Base-by-base conservation (phyloP, 2,888 invertebrate species). In the Melanostoma mellinum region DNA sequence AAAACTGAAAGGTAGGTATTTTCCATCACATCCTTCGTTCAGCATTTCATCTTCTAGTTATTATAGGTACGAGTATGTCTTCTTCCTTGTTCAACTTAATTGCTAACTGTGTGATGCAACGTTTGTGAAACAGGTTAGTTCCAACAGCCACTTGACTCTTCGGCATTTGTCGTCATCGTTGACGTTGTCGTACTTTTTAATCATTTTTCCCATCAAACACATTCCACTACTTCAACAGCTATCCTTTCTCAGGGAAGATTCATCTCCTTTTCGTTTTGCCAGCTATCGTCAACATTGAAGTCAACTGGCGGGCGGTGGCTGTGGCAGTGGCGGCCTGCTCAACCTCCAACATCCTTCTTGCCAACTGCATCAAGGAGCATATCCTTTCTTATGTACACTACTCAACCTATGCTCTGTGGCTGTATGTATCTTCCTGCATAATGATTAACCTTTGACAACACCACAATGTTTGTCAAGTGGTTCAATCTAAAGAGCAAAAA, bases 401-500 rank as follows among this genome's bases (percentile, higher is more conserved):
- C 72, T 77, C 72, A 72, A 77, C 77, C 77, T 73, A 50, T 72
- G 73, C 68, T 67, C 82, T 58, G 46, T 63, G 69, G 56, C 58
- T 58, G 50, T 74, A 61, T 20, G 65, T 80, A 48, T 71, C 60
- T 68, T n/a, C 73, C 73, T 82, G 82, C 78, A 82, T 82, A 82
- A 82, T 82, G 78, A 78, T 78, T 78, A 82, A 82, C 82, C 82
- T 82, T 82, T 82, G 82, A 82, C 82, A 82, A 69, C 78, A 78
- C 78, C 82, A 82, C 78, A 82, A 78, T 82, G 78, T 82, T 77
- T 82, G 73, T 61, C 63, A 78, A 77, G 82, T 82, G 77, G 73
- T 78, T 82, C 77, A 82, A 69, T 73, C 68, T 82, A 73, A 63
- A 63, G 71, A 76, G 58, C 46, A 38, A 58, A 20, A 72, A 65